A percentile compares a stretch with the other conserved stretches of the same genome.
Evolutionary conservation across 1,140 invertebrate genomes (phyloP).

Genomic region (Bombus impatiens): DNA sequence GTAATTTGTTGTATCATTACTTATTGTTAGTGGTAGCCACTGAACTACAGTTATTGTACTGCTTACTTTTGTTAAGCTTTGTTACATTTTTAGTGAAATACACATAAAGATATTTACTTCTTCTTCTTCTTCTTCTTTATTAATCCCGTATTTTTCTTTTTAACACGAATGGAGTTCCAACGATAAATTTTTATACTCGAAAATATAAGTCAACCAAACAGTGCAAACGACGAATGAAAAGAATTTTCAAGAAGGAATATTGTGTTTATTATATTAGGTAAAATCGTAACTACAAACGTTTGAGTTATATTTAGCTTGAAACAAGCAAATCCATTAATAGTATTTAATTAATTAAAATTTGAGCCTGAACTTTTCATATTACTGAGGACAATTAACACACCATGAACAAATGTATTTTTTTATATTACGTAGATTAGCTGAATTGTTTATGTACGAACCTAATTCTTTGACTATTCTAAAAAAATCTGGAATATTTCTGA

Average conservation of each 20-base stretch:
- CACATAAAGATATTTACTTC: background rate
- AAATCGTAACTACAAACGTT: too few relatives aligned
- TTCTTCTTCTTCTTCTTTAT: background rate
- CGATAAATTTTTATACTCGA: background rate
- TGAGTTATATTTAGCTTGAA: too few relatives aligned
- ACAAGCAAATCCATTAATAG: too few relatives aligned
- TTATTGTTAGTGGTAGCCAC: background rate
- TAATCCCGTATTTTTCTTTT: background rate
- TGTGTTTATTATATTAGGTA: background rate
- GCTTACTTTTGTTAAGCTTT: conserved; percentile 21
- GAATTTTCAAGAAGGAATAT: background rate
- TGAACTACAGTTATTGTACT: background rate
- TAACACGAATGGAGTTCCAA: background rate
- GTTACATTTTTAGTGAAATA: conserved; percentile 10
- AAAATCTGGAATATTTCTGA: too few relatives aligned
- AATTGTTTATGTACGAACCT: too few relatives aligned
- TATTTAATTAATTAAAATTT: too few relatives aligned
- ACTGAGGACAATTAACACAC: too few relatives aligned
- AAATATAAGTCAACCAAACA: background rate
- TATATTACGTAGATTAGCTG: too few relatives aligned
- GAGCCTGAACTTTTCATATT: too few relatives aligned
- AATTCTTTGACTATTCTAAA: too few relatives aligned
- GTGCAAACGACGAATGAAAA: background rate
- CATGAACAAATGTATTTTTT: too few relatives aligned
- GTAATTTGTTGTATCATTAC: background rate